A percentile compares a stretch with the other conserved stretches of the same genome.
Evolutionary conservation across 2,797 vertebrate species (phyloP).

Genomic region (Pteronotus mesoamericanus): DNA sequence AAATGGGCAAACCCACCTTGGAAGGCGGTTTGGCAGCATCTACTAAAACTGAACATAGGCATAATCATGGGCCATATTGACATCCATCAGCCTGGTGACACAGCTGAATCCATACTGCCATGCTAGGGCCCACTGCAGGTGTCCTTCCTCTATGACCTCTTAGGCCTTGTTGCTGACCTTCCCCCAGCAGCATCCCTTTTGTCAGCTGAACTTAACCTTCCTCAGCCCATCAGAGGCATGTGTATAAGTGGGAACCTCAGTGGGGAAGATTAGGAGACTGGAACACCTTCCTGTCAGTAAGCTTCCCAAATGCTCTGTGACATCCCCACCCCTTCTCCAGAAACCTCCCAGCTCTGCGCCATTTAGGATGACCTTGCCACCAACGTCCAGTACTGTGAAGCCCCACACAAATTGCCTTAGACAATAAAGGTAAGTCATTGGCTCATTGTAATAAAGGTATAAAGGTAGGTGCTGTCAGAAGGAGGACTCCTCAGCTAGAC

Average conservation of each 20-base stretch:
- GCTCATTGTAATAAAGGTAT: too few relatives aligned
- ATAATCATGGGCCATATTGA: neutral
- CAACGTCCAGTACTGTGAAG: neutral
- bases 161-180: neutral
- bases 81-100: neutral
- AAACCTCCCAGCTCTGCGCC: neutral
- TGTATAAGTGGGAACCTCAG: neutral
- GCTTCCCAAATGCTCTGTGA: neutral
- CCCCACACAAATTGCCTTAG: neutral
- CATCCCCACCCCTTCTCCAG: neutral
- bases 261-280: neutral
- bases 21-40: neutral
- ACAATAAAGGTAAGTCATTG: neutral
- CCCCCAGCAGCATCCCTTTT: neutral
- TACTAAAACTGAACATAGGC: neutral
- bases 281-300: neutral
- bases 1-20: neutral
- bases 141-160: neutral
- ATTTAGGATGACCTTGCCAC: neutral
- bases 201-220: neutral
- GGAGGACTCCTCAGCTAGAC: too few relatives aligned
- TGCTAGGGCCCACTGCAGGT: neutral
- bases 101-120: neutral
- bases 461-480: too few relatives aligned
- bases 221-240: neutral